Percentiles rank a stretch among this genome's conserved stretches.
Conservation (phyloP, 2,888 invertebrate genomes). For the Oegoconia quadripuncta region DNA sequence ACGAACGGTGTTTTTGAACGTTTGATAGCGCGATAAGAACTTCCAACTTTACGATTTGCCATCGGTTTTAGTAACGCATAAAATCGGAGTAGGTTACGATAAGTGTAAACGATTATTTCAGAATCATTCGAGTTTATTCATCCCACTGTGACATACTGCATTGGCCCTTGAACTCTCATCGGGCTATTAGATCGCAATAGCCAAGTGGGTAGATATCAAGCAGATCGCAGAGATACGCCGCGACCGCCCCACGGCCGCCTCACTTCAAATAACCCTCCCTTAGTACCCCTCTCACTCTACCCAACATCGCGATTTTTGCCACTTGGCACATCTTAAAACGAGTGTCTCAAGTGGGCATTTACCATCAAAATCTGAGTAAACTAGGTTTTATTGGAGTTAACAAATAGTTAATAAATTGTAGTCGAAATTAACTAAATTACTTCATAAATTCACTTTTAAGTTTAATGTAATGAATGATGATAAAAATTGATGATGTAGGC, state of each 20-base stretch:
- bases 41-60: slow-evolving; percentile 17
- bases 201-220: slow-evolving; percentile 33
- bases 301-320: slow-evolving; percentile 45
- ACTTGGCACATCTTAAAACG: slow-evolving; percentile 54
- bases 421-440: too few species aligned
- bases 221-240: slow-evolving; percentile 59
- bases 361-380: slow-evolving; percentile 40
- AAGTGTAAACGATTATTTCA: slow-evolving; percentile 28
- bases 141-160: background rate
- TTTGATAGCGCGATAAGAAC: slow-evolving; percentile 6
- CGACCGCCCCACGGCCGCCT: slow-evolving; percentile 35
- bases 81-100: too few species aligned
- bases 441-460: too few species aligned
- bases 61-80: slow-evolving; percentile 30
- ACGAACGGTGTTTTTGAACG: too few species aligned
- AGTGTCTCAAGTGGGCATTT: slow-evolving; percentile 44
- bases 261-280: slow-evolving; percentile 33
- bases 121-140: background rate
- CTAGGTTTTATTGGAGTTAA: slow-evolving; percentile 2
- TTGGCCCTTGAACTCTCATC: slow-evolving; percentile 32
- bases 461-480: too few species aligned
- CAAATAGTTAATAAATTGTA: too few species aligned
- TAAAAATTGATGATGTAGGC: too few species aligned
- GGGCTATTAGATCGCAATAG: slow-evolving; percentile 48
- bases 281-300: slow-evolving; percentile 34